These are phyloP conservation scores for Vanessa tameamea DNA, from an alignment of 1,140 invertebrate species.

Conservation along the genomic window DNA sequence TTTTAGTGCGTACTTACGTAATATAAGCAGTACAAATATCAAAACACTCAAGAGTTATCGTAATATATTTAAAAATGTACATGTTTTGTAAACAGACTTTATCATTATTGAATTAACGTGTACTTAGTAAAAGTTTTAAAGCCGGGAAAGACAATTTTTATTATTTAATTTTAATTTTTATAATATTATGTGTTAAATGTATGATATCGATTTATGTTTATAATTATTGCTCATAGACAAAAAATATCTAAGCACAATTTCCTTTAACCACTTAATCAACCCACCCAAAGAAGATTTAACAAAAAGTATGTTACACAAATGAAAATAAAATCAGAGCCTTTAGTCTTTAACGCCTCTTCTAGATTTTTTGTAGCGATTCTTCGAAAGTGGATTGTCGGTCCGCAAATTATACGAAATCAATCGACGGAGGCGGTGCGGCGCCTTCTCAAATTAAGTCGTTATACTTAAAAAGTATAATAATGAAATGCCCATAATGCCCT, in stretches of 20 bases:
- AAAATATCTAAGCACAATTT: slow-evolving; percentile 13
- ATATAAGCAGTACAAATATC: neutral
- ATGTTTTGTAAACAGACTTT: too few species aligned
- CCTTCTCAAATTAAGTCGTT: slow-evolving; percentile 77
- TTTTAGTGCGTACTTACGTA: slow-evolving; percentile 1
- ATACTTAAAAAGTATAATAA: slow-evolving; percentile 69
- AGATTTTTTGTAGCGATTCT: slow-evolving; percentile 56
- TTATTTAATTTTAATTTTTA: too few species aligned
- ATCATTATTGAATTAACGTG: too few species aligned
- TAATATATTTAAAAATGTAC: neutral
- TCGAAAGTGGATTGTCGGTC: slow-evolving; percentile 57
- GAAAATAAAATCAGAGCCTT: slow-evolving; percentile 29
- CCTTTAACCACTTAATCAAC: slow-evolving; percentile 21
- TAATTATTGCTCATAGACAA: neutral
- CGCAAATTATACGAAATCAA: slow-evolving; percentile 76
- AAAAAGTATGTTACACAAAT: slow-evolving; percentile 23
- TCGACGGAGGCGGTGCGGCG: slow-evolving; percentile 67
- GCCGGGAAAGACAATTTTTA: too few species aligned
- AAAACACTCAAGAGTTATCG: slow-evolving; percentile 1
- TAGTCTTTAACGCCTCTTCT: slow-evolving; percentile 38
- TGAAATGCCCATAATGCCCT: slow-evolving; percentile 65
- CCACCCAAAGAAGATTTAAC: slow-evolving; percentile 23
- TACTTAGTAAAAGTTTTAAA: too few species aligned
- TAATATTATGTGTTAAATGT: too few species aligned
- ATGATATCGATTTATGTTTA: neutral